phyloP scores from a whole-genome alignment of 2,797 vertebrate genomes.

The Otolemur crassicaudatus region DNA sequence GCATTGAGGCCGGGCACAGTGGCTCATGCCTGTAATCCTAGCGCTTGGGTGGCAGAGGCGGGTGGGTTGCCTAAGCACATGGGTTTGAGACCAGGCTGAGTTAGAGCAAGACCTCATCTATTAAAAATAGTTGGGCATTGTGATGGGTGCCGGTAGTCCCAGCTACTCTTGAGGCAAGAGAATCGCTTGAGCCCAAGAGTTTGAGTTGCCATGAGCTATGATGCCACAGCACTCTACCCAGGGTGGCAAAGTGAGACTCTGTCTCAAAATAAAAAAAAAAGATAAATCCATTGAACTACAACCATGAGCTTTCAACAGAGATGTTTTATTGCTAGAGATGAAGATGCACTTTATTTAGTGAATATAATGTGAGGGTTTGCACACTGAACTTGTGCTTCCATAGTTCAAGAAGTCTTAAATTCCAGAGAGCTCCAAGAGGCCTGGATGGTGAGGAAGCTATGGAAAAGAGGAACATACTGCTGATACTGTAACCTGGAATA shows the following conservation, averaged over 20 bases:
- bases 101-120: too few species aligned
- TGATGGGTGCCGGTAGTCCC: too few species aligned
- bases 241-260: too few species aligned
- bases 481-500: background rate
- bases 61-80: too few species aligned
- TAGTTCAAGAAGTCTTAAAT: background rate
- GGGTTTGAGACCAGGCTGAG: too few species aligned
- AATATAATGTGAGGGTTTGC: background rate
- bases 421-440: background rate
- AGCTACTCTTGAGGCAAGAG: too few species aligned
- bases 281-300: constrained; percentile 28
- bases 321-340: constrained; percentile 29
- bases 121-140: too few species aligned
- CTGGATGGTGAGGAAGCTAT: background rate
- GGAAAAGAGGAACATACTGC: background rate
- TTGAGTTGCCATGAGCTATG: too few species aligned
- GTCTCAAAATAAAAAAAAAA: background rate
- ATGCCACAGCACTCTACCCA: too few species aligned
- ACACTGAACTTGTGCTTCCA: constrained; percentile 12
- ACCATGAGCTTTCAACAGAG: constrained; percentile 4
- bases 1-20: background rate
- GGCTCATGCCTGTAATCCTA: too few species aligned
- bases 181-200: too few species aligned
- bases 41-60: too few species aligned
- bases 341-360: background rate